Evolutionary conservation across 2,797 vertebrate genomes (phyloP).

Genomic region (Streptopelia turtur): DNA sequence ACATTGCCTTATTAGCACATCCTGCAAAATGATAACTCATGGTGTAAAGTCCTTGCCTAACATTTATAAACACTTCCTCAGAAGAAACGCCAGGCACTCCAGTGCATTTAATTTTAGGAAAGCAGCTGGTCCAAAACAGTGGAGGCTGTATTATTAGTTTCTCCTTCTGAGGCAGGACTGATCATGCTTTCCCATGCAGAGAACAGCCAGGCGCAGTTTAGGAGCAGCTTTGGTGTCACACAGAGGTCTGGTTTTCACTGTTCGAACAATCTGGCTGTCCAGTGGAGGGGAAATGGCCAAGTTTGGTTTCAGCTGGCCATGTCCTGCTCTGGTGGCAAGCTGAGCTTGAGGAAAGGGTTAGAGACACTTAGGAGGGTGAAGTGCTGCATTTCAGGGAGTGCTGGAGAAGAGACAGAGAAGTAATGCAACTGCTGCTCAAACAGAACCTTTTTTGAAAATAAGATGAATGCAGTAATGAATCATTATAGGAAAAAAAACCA

Average conservation of each 20-base stretch:
- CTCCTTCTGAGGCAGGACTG: slow-evolving; percentile 27
- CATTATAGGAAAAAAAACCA: background rate
- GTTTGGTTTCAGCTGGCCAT: background rate
- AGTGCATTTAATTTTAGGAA: slow-evolving; percentile 63
- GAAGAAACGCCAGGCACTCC: slow-evolving; percentile 55
- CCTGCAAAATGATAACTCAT: slow-evolving; percentile 30
- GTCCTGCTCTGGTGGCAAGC: background rate
- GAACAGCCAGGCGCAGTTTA: background rate
- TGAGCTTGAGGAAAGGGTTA: background rate
- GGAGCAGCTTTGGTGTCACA: background rate
- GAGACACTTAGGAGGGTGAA: background rate
- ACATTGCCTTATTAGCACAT: slow-evolving; percentile 62
- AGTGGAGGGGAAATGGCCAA: background rate
- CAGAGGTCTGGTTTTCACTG: background rate
- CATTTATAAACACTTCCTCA: slow-evolving; percentile 62
- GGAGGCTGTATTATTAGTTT: slow-evolving; percentile 50
- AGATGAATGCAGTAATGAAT: background rate
- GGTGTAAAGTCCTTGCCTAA: slow-evolving; percentile 20
- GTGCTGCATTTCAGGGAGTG: background rate
- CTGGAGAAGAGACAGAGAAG: background rate
- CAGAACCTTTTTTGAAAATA: background rate
- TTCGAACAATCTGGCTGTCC: background rate
- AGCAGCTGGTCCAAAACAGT: slow-evolving; percentile 47
- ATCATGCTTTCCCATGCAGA: background rate
- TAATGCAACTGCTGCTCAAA: background rate